phyloP scores from a whole-genome alignment of 2,113 vertebrate species.

The Psephotus haematonotus region DNA sequence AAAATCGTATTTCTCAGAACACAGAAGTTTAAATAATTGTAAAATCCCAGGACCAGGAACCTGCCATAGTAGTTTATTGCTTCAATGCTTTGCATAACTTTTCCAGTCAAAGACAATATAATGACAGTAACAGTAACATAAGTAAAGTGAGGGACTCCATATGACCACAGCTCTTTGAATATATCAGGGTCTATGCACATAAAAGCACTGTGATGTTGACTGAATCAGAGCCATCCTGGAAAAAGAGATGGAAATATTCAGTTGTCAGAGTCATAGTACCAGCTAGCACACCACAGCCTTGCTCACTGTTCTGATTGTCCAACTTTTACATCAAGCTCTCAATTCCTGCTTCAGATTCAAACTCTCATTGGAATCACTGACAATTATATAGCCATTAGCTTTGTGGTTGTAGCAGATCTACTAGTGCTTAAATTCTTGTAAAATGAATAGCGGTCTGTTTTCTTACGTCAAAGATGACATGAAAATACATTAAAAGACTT shows the following conservation, averaged over 20 bases:
- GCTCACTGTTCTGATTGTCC: background rate
- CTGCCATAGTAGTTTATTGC: background rate
- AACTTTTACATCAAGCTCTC: background rate
- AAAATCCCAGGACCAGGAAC: background rate
- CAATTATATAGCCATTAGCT: background rate
- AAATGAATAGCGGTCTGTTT: background rate
- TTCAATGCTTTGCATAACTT: background rate
- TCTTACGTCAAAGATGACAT: background rate
- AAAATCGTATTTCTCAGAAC: background rate
- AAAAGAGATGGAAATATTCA: background rate
- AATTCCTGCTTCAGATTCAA: background rate
- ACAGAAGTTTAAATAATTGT: background rate
- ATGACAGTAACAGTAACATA: accelerated
- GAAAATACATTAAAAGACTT: background rate
- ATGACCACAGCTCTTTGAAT: background rate
- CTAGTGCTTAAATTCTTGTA: background rate
- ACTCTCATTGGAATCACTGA: background rate
- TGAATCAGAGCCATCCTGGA: background rate
- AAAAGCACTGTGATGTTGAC: background rate
- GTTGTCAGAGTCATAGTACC: background rate
- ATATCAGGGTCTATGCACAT: background rate
- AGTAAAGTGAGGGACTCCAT: background rate
- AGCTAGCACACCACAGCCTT: background rate
- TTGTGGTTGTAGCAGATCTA: background rate
- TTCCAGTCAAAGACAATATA: background rate